Conservation (phyloP, 1,140 invertebrate species). For the Anadara kagoshimensis region DNA sequence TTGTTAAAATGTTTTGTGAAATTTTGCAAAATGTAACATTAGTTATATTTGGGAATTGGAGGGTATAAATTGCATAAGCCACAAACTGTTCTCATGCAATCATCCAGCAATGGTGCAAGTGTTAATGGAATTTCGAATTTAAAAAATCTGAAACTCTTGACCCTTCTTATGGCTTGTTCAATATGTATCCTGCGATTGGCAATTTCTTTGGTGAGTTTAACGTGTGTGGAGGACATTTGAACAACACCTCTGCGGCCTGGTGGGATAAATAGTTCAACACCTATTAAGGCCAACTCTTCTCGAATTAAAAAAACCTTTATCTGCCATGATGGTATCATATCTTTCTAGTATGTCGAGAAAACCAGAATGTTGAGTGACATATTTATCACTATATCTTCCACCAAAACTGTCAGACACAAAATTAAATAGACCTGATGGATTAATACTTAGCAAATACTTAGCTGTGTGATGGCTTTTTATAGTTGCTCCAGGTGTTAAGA, state of each 20-base stretch:
- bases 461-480: conserved; percentile 24
- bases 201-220: conserved; percentile 17
- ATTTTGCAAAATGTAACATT: not conserved
- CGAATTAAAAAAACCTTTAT: conserved; percentile 67
- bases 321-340: conserved; percentile 70
- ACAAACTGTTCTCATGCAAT: conserved; percentile 14
- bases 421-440: conserved; percentile 68
- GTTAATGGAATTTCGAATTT: conserved; percentile 16
- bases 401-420: conserved; percentile 70
- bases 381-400: conserved; percentile 67
- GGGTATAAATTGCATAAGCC: conserved; percentile 26
- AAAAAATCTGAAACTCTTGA: conserved; percentile 21
- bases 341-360: conserved; percentile 70
- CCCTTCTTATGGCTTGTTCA: conserved; percentile 18
- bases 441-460: conserved; percentile 64
- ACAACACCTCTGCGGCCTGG: conserved; percentile 10
- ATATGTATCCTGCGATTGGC: conserved; percentile 26
- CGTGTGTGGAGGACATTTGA: conserved; percentile 22
- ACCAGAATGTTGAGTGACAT: conserved; percentile 66
- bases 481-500: conserved; percentile 8
- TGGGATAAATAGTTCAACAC: conserved; percentile 4
- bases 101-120: conserved; percentile 15
- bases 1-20: not conserved
- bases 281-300: conserved; percentile 9
- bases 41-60: conserved; percentile 15